Conservation (phyloP, 2,888 invertebrate genomes). For the Helobdella robusta region DNA sequence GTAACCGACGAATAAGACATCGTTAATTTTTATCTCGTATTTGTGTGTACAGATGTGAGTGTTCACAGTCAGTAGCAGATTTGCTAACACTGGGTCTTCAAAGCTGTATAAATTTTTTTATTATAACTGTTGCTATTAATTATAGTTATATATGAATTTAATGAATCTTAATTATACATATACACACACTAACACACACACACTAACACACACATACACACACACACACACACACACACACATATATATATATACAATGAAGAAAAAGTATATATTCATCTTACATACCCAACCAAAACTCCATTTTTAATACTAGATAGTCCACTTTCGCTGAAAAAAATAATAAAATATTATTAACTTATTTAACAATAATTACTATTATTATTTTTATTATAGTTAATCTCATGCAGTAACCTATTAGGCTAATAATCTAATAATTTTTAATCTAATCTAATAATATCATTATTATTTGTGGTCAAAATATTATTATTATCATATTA, state of each 20-base stretch:
- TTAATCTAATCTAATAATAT: too few relatives aligned
- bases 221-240: too few relatives aligned
- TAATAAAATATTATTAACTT: not conserved
- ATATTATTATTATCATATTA: not conserved
- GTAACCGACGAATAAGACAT: constrained; percentile 18
- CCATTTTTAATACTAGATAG: constrained; percentile 13
- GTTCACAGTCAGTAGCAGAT: constrained; percentile 12
- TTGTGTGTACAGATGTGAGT: not conserved
- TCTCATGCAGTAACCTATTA: too few relatives aligned
- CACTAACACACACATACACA: too few relatives aligned
- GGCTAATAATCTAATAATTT: too few relatives aligned
- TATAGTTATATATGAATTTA: not conserved
- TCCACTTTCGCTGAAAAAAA: constrained; percentile 5
- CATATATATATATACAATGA: too few relatives aligned
- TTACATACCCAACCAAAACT: constrained; percentile 6
- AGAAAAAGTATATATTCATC: not conserved
- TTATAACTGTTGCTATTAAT: not conserved
- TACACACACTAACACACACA: too few relatives aligned
- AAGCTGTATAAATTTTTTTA: not conserved
- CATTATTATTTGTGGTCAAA: not conserved
- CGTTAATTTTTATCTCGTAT: constrained; percentile 7
- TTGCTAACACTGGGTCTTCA: constrained; percentile 14
- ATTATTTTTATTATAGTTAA: constrained; percentile 1
- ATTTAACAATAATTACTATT: not conserved
- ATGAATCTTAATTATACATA: not conserved